Conservation (phyloP, 2,888 invertebrate genomes). For the Balanococcus diminutus region DNA sequence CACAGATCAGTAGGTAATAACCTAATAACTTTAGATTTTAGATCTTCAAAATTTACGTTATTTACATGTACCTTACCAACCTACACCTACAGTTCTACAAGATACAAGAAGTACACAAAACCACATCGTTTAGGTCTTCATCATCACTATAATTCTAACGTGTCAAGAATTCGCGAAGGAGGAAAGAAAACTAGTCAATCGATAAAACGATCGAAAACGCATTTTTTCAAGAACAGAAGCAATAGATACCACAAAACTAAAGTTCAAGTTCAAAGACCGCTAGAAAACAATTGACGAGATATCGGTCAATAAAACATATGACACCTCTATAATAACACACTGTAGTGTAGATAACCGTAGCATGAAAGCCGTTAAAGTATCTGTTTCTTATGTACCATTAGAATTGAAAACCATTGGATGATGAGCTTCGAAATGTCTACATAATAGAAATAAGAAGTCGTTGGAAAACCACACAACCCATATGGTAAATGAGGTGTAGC, state of each 20-base stretch:
- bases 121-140: not conserved
- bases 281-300: slow-evolving; percentile 13
- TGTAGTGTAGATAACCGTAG: not conserved
- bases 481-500: slow-evolving; percentile 42
- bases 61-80: too few relatives aligned
- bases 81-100: too few relatives aligned
- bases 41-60: too few relatives aligned
- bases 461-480: slow-evolving; percentile 40
- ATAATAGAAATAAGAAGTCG: slow-evolving; percentile 31
- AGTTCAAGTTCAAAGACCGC: slow-evolving; percentile 32
- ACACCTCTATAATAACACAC: slow-evolving; percentile 23
- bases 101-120: too few relatives aligned
- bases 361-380: slow-evolving; percentile 36
- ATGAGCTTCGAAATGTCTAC: slow-evolving; percentile 10
- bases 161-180: not conserved
- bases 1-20: too few relatives aligned
- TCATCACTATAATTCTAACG: not conserved
- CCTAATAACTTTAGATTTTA: too few relatives aligned
- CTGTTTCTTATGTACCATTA: not conserved
- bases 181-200: not conserved
- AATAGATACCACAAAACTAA: not conserved
- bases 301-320: slow-evolving; percentile 36
- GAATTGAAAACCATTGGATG: slow-evolving; percentile 5
- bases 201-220: not conserved
- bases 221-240: not conserved